Evolutionary conservation across 1,140 invertebrate genomes (phyloP), one percentile per base, ranked within the genome.

Genomic region (Potamilus streckersoni): DNA sequence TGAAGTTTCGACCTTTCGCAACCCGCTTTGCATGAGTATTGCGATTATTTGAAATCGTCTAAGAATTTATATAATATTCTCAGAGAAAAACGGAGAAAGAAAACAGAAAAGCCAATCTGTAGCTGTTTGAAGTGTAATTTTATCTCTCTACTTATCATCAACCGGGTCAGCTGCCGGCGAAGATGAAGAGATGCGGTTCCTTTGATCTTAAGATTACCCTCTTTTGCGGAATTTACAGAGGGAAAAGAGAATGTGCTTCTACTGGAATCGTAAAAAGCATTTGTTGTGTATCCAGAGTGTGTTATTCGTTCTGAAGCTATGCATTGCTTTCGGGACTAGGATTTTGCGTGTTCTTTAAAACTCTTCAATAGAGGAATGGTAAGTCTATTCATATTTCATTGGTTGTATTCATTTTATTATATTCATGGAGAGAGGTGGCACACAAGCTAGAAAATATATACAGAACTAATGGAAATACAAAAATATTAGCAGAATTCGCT

Each of bases 31-130:
- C 72, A 63, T 66, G 57, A 49, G n/a, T 13, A 31, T 73, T 71
- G 72, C 73, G 72, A 71, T 72, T 67, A 71, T 77, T 58, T 17
- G 55, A 66, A 77, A 72, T 77, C 72, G 69, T 63, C 56, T 63
- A 72, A 77, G 70, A 31, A 71, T 62, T 77, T 71, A 61, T 77
- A 65, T 72, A 77, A 77, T 77, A 77, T 71, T 68, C 70, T 66
- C 23, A 62, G 69, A 72, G 31, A 60, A 71, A 72, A 68, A 65
- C 70, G 59, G 19, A 56, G 69, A 72, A 57, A 60, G 67, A 72
- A 68, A 65, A 66, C 70, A 72, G 75, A 72, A 72, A 57, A 72
- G 73, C 69, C 49, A 49, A 67, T 61, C 63, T 57, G 56, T 16
- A 57, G 31, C n/a, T 71, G 65, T 77, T 77, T 77, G 75, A 77